Conservation (phyloP, 2,113 vertebrate genomes). For the Ochotona curzoniae region DNA sequence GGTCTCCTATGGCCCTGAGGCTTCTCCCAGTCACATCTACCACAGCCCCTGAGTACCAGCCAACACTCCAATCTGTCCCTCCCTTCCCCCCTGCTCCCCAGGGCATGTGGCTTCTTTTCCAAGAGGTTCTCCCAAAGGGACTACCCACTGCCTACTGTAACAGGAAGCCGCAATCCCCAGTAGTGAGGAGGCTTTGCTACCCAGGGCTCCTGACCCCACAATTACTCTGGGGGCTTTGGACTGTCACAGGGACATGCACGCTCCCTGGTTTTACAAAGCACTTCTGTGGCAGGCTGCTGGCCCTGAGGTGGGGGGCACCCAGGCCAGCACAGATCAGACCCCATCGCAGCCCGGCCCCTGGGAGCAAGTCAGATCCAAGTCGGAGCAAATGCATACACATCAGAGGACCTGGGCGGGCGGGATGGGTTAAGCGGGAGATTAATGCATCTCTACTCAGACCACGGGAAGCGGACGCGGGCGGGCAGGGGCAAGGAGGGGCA, state of each 20-base stretch:
- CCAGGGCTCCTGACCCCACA: not conserved
- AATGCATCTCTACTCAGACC: slow-evolving; percentile 88
- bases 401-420: slow-evolving; percentile 40
- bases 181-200: not conserved
- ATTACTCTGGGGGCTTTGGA: not conserved
- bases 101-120: not conserved
- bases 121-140: not conserved
- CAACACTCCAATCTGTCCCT: not conserved
- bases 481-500: not conserved
- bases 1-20: not conserved
- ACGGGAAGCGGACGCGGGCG: slow-evolving; percentile 76
- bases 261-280: not conserved
- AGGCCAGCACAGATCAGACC: not conserved
- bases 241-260: not conserved
- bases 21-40: not conserved
- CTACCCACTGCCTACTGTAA: accelerated
- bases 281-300: not conserved
- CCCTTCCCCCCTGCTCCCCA: too few relatives aligned
- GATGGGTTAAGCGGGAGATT: slow-evolving; percentile 85
- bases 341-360: too few relatives aligned
- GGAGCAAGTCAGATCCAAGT: too few relatives aligned
- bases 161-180: not conserved
- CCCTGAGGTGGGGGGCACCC: not conserved
- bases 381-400: slow-evolving; percentile 1
- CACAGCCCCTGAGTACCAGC: not conserved